Evolutionary conservation across 2,113 vertebrate species (phyloP).

Genomic region (Garra rufa): DNA sequence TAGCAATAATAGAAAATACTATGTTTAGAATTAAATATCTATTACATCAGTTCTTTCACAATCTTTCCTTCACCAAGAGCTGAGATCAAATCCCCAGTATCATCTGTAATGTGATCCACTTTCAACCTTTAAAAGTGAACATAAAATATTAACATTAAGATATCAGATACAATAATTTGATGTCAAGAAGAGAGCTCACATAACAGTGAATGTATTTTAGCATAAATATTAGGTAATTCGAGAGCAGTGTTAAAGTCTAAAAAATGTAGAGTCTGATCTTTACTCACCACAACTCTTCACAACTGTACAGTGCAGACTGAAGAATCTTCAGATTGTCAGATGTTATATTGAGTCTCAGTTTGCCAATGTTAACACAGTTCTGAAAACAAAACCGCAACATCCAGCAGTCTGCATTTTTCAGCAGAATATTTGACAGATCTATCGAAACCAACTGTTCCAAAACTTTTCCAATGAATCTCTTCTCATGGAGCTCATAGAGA

Average conservation of each 20-base stretch:
- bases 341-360: background rate
- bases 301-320: slow-evolving; percentile 2
- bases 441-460: background rate
- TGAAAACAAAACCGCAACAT: slow-evolving; percentile 30
- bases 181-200: too few relatives aligned
- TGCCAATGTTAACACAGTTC: too few relatives aligned
- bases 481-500: slow-evolving; percentile 38
- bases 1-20: background rate
- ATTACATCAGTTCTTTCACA: slow-evolving; percentile 14
- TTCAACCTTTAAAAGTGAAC: slow-evolving; percentile 22
- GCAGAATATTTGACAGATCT: background rate
- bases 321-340: slow-evolving; percentile 5
- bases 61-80: slow-evolving; percentile 21
- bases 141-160: too few relatives aligned
- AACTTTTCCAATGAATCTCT: background rate
- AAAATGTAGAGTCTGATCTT: background rate
- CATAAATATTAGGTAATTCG: background rate
- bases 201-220: background rate
- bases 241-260: background rate
- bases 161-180: too few relatives aligned
- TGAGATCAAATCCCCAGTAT: background rate
- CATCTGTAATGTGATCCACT: background rate
- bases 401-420: slow-evolving; percentile 16
- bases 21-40: background rate
- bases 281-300: slow-evolving; percentile 35